Percentiles rank a stretch among this genome's conserved stretches.
Evolutionary conservation across 2,113 vertebrate genomes (phyloP).

Genomic region (Atrichornis clamosus): DNA sequence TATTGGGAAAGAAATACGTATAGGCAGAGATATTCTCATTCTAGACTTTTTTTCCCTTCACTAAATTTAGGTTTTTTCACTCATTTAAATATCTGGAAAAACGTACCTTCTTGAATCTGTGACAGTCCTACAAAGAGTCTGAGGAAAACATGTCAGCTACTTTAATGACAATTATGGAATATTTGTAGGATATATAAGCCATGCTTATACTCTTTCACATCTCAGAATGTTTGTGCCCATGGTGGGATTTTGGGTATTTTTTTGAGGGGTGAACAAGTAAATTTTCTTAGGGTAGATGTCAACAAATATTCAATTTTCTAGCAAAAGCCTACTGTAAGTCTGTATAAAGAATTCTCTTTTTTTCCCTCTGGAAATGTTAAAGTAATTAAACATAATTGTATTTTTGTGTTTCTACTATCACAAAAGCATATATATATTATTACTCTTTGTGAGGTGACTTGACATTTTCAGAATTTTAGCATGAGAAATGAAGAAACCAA

Average conservation of each 20-base stretch:
- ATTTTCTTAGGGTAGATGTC: not conserved
- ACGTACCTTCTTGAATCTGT: not conserved
- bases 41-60: not conserved
- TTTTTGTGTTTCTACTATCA: not conserved
- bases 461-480: not conserved
- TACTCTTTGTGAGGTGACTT: not conserved
- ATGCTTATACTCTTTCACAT: not conserved
- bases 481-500: rapidly evolving
- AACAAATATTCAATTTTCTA: not conserved
- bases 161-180: rapidly evolving
- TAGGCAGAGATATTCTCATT: not conserved
- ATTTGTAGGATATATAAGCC: not conserved
- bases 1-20: not conserved
- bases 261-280: not conserved
- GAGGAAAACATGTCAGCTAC: not conserved
- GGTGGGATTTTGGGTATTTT: not conserved
- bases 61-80: not conserved
- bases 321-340: not conserved
- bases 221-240: not conserved
- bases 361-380: not conserved
- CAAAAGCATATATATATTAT: not conserved
- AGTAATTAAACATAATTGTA: not conserved
- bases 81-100: not conserved
- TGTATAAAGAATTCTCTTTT: not conserved
- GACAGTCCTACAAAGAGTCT: not conserved